Evolutionary conservation across 2,113 vertebrate species (phyloP).

Genomic region (Accipiter cooperii): DNA sequence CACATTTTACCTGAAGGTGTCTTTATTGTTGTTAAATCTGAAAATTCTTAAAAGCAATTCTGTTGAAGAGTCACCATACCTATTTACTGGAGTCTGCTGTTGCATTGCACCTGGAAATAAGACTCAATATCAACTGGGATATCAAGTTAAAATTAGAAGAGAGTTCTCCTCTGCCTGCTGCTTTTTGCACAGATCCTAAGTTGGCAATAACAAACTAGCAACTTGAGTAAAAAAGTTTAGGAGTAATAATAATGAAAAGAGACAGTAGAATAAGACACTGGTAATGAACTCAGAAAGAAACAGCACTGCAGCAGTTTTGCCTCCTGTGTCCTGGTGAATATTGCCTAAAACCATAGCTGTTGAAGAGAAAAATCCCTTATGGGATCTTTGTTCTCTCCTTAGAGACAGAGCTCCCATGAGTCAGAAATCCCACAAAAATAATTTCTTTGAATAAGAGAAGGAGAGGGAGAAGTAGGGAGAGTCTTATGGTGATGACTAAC

Average conservation of each 20-base stretch:
- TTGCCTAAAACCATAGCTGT: background rate
- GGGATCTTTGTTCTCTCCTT: background rate
- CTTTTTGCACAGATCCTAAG: background rate
- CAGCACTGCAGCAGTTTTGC: background rate
- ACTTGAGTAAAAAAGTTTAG: background rate
- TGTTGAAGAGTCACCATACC: background rate
- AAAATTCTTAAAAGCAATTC: background rate
- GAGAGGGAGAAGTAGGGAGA: background rate
- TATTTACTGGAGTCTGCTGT: background rate
- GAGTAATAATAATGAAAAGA: background rate
- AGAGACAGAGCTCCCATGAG: background rate
- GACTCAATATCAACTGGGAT: background rate
- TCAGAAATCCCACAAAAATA: background rate
- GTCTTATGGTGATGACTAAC: background rate
- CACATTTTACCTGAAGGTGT: background rate
- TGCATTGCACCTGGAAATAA: background rate
- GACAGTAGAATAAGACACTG: background rate
- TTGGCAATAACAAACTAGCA: background rate
- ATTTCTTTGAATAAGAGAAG: background rate
- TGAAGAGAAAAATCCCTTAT: background rate
- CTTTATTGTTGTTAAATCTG: background rate
- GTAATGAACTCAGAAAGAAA: background rate
- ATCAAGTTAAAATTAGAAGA: background rate
- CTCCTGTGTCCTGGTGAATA: background rate
- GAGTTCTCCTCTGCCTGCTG: background rate